phyloP scores from a whole-genome alignment of 2,113 vertebrate genomes.

The Tragulus kanchil region DNA sequence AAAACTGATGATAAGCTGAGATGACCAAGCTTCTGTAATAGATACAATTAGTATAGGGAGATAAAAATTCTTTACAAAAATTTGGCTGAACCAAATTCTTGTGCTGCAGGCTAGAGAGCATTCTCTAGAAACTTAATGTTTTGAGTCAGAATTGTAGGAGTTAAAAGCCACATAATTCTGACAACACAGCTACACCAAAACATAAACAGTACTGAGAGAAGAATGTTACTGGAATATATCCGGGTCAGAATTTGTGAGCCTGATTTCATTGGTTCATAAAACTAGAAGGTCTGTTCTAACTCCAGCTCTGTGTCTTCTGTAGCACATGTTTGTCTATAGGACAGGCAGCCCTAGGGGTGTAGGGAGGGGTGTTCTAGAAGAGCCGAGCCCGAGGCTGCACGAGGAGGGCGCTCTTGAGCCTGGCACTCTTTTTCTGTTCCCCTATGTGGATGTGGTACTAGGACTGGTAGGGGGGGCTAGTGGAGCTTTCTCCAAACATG shows the following conservation, averaged over 20 bases:
- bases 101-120: background rate
- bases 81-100: background rate
- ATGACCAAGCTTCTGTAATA: constrained; percentile 24
- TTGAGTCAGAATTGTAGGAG: constrained; percentile 26
- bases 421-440: background rate
- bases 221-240: background rate
- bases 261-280: constrained; percentile 55
- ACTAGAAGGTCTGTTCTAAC: background rate
- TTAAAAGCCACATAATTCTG: constrained; percentile 10
- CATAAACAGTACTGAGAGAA: background rate
- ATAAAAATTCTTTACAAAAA: background rate
- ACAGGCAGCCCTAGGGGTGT: background rate
- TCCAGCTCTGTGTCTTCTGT: background rate
- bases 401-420: background rate
- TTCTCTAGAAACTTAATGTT: background rate
- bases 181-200: background rate
- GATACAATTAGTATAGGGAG: background rate
- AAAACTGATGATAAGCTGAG: background rate
- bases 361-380: background rate
- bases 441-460: background rate
- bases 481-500: background rate
- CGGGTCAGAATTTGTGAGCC: constrained; percentile 31
- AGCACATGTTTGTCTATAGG: background rate
- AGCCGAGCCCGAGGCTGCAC: background rate
- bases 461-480: background rate